These are phyloP conservation scores for Tragelaphus imberbis DNA, from an alignment of 2,113 vertebrate genomes.

Conservation along the genomic window DNA sequence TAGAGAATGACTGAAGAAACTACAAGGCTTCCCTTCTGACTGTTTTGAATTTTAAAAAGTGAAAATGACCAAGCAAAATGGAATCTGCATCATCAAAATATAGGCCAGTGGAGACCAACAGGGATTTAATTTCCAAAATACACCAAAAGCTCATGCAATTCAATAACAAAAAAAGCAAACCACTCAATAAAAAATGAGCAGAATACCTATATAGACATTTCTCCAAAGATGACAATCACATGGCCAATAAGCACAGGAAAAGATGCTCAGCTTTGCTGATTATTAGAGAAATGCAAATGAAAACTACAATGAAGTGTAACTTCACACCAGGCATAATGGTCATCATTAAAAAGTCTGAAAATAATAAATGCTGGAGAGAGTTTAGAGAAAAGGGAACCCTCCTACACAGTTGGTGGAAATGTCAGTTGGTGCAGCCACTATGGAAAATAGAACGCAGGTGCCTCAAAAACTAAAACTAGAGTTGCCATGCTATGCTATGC, in stretches of 20 bases:
- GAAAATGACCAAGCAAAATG: not conserved
- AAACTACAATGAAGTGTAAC: not conserved
- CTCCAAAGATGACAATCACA: not conserved
- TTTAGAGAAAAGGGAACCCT: not conserved
- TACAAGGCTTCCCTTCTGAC: not conserved
- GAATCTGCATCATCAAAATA: no score
- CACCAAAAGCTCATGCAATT: not conserved
- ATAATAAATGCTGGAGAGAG: not conserved
- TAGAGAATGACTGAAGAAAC: not conserved
- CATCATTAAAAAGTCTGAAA: not conserved
- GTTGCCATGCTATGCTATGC: not conserved
- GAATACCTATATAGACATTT: not conserved
- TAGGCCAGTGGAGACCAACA: fast-evolving
- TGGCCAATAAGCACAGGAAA: not conserved
- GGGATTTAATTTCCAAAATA: not conserved
- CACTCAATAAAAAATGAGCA: not conserved
- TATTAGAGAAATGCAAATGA: not conserved
- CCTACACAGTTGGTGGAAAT: not conserved
- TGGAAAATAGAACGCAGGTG: not conserved
- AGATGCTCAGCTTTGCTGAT: not conserved
- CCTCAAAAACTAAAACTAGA: not conserved
- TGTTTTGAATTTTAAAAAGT: not conserved
- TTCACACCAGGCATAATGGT: not conserved
- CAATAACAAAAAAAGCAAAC: not conserved
- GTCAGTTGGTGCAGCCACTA: not conserved